Evolutionary conservation across 2,113 vertebrate species (phyloP), one percentile per base, ranked within the genome.

Genomic region (Polypterus bichir): DNA sequence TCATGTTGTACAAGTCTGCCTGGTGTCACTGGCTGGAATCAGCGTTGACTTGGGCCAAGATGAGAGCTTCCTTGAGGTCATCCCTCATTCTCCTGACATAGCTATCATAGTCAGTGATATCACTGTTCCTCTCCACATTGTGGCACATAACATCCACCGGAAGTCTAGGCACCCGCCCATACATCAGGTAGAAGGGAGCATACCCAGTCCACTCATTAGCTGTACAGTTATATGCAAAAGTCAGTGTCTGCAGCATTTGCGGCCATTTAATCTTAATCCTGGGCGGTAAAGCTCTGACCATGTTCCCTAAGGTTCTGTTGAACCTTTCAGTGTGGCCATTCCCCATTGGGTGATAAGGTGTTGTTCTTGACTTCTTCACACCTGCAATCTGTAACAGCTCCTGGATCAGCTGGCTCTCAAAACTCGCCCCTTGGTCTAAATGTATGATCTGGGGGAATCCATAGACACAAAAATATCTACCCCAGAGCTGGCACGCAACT

Each of bases 331-430:
- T n/a, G n/a, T n/a, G n/a, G n/a, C n/a, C n/a, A n/a, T n/a, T n/a
- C n/a, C n/a, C n/a, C n/a, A n/a, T n/a, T n/a, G n/a, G n/a, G n/a
- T n/a, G n/a, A n/a, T n/a, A n/a, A n/a, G n/a, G n/a, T n/a, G n/a
- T n/a, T n/a, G n/a, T n/a, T n/a, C n/a, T n/a, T n/a, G n/a, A n/a
- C n/a, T n/a, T n/a, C n/a, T n/a, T n/a, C n/a, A n/a, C n/a, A n/a
- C n/a, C n/a, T n/a, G n/a, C n/a, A n/a, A n/a, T n/a, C n/a, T n/a
- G 6, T 4, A 61, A 27, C 5, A 61, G 46, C 46, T 3, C 60
- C 3, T 51, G 47, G 7, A 67, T 67, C 56, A 64, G 47, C 46
- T 67, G 53, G 10, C 66, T 65, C 59, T 68, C 53, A 45, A 68
- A 68, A 27, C 61, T 68, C 2, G 59, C 60, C 10, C 59, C 63